phyloP scores from a whole-genome alignment of 2,888 invertebrate genomes.

The Leptopterna dolabrata region DNA sequence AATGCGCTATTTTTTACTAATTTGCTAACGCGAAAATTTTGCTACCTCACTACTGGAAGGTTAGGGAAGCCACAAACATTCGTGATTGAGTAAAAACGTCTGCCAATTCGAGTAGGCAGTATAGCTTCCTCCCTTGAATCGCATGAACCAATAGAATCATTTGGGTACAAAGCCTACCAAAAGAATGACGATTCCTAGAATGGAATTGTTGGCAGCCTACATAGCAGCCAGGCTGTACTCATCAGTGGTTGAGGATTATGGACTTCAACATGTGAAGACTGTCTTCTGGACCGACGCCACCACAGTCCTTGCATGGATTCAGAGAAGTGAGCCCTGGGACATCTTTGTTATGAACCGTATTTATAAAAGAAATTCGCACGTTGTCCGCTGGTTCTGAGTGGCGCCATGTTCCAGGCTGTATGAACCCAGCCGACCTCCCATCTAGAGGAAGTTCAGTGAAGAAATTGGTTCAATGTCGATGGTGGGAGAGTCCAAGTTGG shows the following conservation, averaged over 20 bases:
- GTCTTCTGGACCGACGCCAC: slow-evolving; percentile 18
- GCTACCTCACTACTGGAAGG: no score
- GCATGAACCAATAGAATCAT: no score
- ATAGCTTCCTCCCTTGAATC: no score
- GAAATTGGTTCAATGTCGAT: slow-evolving; percentile 45
- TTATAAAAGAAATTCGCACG: slow-evolving; percentile 61
- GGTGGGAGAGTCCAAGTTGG: slow-evolving; percentile 61
- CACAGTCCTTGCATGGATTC: slow-evolving; percentile 60
- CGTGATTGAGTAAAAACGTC: no score
- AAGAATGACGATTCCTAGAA: slow-evolving; percentile 57
- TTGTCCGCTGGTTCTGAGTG: slow-evolving; percentile 60
- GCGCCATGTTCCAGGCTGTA: slow-evolving; percentile 60
- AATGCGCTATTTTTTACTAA: neutral
- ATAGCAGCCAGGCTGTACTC: slow-evolving; percentile 54
- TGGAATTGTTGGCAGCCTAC: slow-evolving; percentile 61
- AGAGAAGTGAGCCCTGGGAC: slow-evolving; percentile 58
- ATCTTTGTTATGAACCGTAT: slow-evolving; percentile 63
- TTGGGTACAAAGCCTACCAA: slow-evolving; percentile 28
- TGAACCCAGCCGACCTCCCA: slow-evolving; percentile 62
- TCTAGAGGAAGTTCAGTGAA: slow-evolving; percentile 56
- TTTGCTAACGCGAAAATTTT: neutral
- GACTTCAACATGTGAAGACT: neutral
- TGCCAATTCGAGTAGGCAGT: no score
- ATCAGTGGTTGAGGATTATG: neutral
- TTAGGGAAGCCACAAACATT: no score